Conservation (phyloP, 2,797 vertebrate genomes). For the Danio tinwini region DNA sequence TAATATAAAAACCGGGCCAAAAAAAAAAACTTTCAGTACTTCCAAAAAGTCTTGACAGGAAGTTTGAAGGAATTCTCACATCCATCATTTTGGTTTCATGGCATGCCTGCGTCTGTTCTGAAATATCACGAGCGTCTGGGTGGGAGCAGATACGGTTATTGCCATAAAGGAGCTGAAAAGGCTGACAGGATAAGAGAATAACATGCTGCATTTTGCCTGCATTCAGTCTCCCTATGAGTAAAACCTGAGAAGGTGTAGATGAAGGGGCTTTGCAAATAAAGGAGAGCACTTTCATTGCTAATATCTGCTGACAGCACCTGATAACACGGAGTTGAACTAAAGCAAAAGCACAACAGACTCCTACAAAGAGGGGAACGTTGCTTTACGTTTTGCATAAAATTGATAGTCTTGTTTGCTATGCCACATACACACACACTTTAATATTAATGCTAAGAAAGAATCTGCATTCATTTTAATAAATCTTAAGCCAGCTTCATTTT, state of each 20-base stretch:
- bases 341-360: slow-evolving; percentile 23
- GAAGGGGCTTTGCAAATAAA: slow-evolving; percentile 35
- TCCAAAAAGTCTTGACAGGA: slow-evolving; percentile 1
- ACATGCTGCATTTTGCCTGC: slow-evolving; percentile 14
- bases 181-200: slow-evolving; percentile 35
- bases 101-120: not conserved
- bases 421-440: not conserved
- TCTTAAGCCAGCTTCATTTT: not conserved
- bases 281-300: slow-evolving; percentile 25
- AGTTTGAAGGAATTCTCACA: not conserved
- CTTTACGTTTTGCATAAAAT: slow-evolving; percentile 12
- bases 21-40: not conserved
- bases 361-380: slow-evolving; percentile 7
- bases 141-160: slow-evolving; percentile 26
- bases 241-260: slow-evolving; percentile 8
- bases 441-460: too few relatives aligned
- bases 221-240: not conserved
- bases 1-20: not conserved
- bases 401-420: slow-evolving; percentile 11
- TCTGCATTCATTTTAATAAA: not conserved
- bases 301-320: slow-evolving; percentile 21
- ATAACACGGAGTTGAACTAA: slow-evolving; percentile 18
- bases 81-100: not conserved
- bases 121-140: slow-evolving; percentile 19
- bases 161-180: not conserved